phyloP scores from a whole-genome alignment of 2,797 vertebrate genomes.

The Neosalanx taihuensis region DNA sequence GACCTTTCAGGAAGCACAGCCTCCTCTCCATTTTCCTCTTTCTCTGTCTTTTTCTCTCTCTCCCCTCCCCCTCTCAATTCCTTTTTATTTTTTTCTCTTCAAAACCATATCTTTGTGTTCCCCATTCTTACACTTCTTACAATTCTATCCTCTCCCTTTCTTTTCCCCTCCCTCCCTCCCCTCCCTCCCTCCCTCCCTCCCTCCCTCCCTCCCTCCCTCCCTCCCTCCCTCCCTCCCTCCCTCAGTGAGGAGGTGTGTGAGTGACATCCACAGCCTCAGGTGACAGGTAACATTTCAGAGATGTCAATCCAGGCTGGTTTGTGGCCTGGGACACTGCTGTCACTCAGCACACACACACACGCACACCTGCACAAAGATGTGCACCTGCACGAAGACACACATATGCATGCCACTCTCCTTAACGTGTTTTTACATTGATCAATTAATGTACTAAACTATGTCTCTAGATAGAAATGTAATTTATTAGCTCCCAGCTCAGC shows the following conservation, averaged over 20 bases:
- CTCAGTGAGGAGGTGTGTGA: conserved; percentile 2
- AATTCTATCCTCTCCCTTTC: not conserved
- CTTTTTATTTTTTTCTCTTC: not conserved
- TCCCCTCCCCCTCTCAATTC: not conserved
- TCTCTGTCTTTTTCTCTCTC: not conserved
- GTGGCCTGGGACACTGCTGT: not conserved
- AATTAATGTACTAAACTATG: not conserved
- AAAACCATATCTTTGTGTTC: not conserved
- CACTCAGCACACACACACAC: not conserved
- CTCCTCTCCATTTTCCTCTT: conserved; percentile 4
- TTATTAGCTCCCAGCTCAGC: conserved; percentile 1
- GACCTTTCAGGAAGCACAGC: conserved; percentile 13
- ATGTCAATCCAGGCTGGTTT: not conserved
- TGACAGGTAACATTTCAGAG: conserved; percentile 16
- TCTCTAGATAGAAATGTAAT: not conserved
- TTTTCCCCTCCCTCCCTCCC: not conserved
- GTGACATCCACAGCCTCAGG: conserved; percentile 13
- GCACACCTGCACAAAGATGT: not conserved
- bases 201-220: not conserved
- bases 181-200: not conserved
- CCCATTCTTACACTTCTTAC: conserved; percentile 18
- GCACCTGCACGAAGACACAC: not conserved
- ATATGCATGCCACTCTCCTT: not conserved
- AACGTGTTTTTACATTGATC: not conserved
- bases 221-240: not conserved